Base-by-base conservation (phyloP, 1,140 invertebrate genomes). In the Schlechtendalia chinensis region DNA sequence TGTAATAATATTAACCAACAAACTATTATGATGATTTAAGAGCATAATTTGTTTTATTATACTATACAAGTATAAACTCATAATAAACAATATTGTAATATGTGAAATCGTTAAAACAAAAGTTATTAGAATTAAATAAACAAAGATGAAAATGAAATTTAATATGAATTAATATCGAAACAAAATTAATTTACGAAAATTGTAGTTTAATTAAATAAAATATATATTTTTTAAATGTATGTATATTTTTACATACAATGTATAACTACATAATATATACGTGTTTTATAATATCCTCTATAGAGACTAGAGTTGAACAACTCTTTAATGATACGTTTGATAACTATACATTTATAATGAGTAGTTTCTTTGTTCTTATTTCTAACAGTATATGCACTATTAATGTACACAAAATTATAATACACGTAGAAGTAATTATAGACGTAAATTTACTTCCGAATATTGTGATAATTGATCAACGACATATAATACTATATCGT, bases 241-340 rank as follows among this genome's bases (percentile, higher is more conserved):
- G n/a, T n/a, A n/a, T 39, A 39, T 69, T 47, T 47, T 10, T 67
- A 19, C 22, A 69, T 47, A 69, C 14, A 22, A 5, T 14, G 45
- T 47, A 1, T 24, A 24, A 50, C 14, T 22, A n/a, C 12, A 50
- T 69, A 69, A 50, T 27, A 27, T 17, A 17, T 69, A 5, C 32
- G 8, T 39, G 45, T 27, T 50, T 69, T 69, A 69, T 69, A 50
- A 17, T 50, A 50, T 69, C 6, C 6, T 69, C 39, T 39, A 39
- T 39, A 39, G 32, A 39, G 8, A 39, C 32, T 69, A 69, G 67
- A 69, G 67, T 50, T 69, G 22, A 69, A 69, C 22, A 69, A 69
- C 67, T 50, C 17, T 24, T 50, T 69, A 19, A 69, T 50, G n/a
- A 14, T 27, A 50, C 24, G 45, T 50, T 6, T 69, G 24, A 50